A percentile compares a stretch with the other conserved stretches of the same genome.
phyloP scores from a whole-genome alignment of 2,797 vertebrate species.

The Pachyuromys duprasi region DNA sequence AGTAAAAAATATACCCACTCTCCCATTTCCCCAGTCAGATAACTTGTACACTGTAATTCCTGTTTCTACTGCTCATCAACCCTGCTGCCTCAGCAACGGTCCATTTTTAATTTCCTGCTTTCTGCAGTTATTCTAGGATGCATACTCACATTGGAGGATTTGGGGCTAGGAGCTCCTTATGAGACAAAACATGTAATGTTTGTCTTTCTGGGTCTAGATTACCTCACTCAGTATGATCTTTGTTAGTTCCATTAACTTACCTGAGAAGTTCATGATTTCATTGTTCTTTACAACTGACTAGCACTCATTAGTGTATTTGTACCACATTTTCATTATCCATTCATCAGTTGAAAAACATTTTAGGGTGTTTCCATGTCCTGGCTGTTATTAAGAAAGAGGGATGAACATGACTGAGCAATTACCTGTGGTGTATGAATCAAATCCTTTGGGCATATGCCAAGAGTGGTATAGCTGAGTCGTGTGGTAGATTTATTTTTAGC shows the following conservation, averaged over 20 bases:
- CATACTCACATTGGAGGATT: background rate
- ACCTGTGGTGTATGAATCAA: background rate
- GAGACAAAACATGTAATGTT: background rate
- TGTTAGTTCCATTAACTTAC: background rate
- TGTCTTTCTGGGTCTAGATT: background rate
- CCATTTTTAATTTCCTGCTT: background rate
- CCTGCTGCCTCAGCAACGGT: background rate
- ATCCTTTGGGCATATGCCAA: background rate
- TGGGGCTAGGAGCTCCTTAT: background rate
- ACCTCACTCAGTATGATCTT: background rate
- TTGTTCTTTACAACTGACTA: background rate
- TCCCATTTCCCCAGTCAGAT: background rate
- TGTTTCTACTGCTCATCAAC: background rate
- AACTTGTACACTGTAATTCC: background rate
- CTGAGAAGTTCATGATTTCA: background rate
- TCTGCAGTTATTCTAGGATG: background rate
- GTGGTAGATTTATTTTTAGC: background rate
- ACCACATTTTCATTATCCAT: background rate
- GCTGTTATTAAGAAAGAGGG: background rate
- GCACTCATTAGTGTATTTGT: background rate
- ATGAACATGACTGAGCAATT: background rate
- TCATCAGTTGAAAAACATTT: background rate
- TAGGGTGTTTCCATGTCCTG: background rate
- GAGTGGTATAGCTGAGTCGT: background rate
- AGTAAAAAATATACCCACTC: background rate